phyloP scores from a whole-genome alignment of 2,797 vertebrate genomes.

The Mionectes olivaceus region DNA sequence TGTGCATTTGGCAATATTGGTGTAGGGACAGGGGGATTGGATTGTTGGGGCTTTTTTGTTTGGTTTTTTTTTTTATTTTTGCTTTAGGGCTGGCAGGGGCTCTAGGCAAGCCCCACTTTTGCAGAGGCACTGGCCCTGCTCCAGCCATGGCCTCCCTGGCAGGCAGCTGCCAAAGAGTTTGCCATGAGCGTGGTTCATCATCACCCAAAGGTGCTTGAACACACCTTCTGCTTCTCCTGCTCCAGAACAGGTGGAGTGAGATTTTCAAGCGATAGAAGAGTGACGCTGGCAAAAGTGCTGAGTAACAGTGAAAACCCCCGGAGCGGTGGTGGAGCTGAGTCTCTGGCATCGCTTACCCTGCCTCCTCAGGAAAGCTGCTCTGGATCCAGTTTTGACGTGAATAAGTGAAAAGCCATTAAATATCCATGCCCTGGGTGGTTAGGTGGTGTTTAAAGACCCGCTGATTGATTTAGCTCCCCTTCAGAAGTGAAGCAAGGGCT shows the following conservation, averaged over 20 bases:
- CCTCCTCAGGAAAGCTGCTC: not conserved
- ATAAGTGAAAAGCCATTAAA: not conserved
- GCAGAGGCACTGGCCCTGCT: not conserved
- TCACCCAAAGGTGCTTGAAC: not conserved
- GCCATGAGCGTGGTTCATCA: not conserved
- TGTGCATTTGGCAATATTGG: not conserved
- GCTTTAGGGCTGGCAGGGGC: rapidly evolving
- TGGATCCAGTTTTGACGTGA: not conserved
- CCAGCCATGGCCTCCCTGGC: rapidly evolving
- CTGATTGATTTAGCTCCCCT: not conserved
- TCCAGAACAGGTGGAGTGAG: slow-evolving; percentile 11
- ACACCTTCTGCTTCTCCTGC: slow-evolving; percentile 41
- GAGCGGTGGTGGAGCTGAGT: rapidly evolving
- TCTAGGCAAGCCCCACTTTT: not conserved
- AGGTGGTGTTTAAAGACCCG: not conserved
- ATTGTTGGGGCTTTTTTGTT: too few relatives aligned
- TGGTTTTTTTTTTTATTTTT: not conserved
- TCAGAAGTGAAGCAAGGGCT: not conserved
- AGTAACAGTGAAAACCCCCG: not conserved
- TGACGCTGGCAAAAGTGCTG: not conserved
- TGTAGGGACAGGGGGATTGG: not conserved
- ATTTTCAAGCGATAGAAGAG: not conserved
- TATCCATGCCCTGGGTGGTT: not conserved
- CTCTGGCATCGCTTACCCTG: not conserved
- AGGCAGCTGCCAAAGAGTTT: not conserved